Conservation (phyloP, 2,888 invertebrate genomes). For the Macropis europaea region DNA sequence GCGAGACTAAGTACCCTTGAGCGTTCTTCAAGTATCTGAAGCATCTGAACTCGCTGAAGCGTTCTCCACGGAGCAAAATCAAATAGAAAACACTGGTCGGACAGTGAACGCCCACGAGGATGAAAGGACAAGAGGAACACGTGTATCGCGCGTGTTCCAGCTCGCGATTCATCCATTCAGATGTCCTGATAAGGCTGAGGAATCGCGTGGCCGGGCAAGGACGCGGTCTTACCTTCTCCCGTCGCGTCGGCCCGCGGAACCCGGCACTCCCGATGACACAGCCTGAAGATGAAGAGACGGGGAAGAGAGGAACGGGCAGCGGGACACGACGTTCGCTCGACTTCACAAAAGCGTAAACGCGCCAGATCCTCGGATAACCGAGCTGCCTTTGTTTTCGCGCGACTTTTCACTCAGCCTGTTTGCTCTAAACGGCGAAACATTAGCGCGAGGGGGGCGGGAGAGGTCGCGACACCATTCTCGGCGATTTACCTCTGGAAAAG, state of each 20-base stretch:
- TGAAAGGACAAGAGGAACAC: conserved; percentile 5
- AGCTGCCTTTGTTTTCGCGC: conserved; percentile 4
- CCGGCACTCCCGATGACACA: not conserved
- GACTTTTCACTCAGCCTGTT: not conserved
- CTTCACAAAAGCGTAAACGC: conserved; percentile 7
- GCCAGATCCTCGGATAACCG: conserved; percentile 6
- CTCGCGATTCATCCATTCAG: conserved; percentile 1
- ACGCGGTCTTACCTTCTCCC: not conserved
- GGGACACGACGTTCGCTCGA: no score
- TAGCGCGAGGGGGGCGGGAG: no score
- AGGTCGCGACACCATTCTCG: not conserved
- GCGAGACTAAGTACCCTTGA: no score
- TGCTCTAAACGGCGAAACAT: no score
- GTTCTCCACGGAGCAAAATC: not conserved
- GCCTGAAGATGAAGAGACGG: not conserved
- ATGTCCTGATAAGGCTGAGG: conserved; percentile 6
- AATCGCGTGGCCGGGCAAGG: conserved; percentile 2
- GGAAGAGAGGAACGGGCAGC: not conserved
- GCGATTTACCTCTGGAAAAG: not conserved
- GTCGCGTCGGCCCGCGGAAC: not conserved
- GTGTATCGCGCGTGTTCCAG: not conserved
- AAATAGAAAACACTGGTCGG: not conserved
- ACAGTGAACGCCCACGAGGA: not conserved
- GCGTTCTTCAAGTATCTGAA: no score
- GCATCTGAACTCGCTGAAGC: no score